Conservation (phyloP, 2,888 invertebrate species). For the Amblyteles armatorius region DNA sequence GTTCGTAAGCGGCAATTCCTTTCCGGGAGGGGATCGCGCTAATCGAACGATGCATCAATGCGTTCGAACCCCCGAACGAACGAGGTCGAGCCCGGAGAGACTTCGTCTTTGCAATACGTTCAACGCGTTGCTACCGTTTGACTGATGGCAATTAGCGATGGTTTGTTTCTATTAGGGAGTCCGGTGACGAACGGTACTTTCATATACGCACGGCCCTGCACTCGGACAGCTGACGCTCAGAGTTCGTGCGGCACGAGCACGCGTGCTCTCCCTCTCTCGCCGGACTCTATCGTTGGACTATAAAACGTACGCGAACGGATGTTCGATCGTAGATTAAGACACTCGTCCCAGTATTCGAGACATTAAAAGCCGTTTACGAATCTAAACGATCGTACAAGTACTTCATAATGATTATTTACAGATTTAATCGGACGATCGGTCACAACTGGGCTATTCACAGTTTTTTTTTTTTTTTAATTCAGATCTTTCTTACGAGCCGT, state of each 20-base stretch:
- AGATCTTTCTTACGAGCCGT: too few species aligned
- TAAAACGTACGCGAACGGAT: constrained; percentile 38
- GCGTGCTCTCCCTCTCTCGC: neutral
- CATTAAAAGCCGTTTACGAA: neutral
- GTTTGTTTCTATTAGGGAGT: constrained; percentile 46
- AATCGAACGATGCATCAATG: constrained; percentile 10
- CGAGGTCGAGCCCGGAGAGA: constrained; percentile 4
- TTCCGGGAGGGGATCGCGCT: neutral
- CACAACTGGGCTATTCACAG: neutral
- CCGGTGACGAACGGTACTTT: constrained; percentile 50
- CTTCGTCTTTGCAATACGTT: neutral
- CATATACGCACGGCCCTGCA: constrained; percentile 61
- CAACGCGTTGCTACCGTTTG: neutral
- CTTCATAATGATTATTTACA: neutral
- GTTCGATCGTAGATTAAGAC: constrained; percentile 44
- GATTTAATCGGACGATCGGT: neutral
- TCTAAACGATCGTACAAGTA: neutral
- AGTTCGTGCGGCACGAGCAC: constrained; percentile 6
- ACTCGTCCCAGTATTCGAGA: constrained; percentile 13
- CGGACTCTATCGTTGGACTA: constrained; percentile 6
- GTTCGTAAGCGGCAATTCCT: neutral
- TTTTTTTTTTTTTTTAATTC: neutral
- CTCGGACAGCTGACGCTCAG: constrained; percentile 59
- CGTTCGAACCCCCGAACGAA: neutral
- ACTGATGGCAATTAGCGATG: constrained; percentile 43